Conservation (phyloP, 2,888 invertebrate genomes). For the Blastobasis lacticolella region DNA sequence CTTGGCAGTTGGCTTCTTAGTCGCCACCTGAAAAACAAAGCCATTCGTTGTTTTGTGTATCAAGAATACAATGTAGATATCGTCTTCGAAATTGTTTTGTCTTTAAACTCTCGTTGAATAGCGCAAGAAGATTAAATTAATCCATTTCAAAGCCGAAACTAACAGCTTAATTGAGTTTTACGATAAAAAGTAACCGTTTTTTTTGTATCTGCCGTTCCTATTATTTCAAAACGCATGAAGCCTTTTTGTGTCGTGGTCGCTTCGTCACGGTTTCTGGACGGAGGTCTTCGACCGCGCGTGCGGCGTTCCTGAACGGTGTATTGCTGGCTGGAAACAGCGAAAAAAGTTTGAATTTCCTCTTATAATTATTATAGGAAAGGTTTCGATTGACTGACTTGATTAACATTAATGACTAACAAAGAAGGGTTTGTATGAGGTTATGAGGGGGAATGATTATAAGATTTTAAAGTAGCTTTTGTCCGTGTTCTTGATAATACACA, state of each 20-base stretch:
- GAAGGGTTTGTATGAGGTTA: too few relatives aligned
- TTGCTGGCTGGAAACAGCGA: conserved; percentile 2
- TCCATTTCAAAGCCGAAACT: conserved; percentile 13
- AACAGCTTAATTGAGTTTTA: conserved; percentile 17
- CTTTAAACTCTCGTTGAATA: not conserved
- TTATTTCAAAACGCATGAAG: conserved; percentile 11
- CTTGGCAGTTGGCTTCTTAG: too few relatives aligned
- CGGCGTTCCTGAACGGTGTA: conserved; percentile 16
- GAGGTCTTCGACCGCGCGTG: conserved; percentile 22
- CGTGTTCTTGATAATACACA: too few relatives aligned
- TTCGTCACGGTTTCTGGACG: conserved; percentile 22
- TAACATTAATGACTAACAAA: too few relatives aligned
- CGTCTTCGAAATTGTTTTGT: not conserved
- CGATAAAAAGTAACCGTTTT: conserved; percentile 13
- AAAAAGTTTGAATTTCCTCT: not conserved
- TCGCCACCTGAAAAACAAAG: too few relatives aligned
- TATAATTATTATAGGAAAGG: not conserved
- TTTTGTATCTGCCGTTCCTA: conserved; percentile 11
- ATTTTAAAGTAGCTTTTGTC: too few relatives aligned
- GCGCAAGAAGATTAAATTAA: not conserved
- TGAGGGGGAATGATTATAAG: too few relatives aligned
- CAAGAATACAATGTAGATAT: too few relatives aligned
- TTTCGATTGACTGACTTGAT: too few relatives aligned
- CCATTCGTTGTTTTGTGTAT: too few relatives aligned
- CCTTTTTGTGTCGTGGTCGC: conserved; percentile 9